A percentile compares a stretch with the other conserved stretches of the same genome.
Conservation (phyloP, 2,113 vertebrate species). For the Chloebia gouldiae region DNA sequence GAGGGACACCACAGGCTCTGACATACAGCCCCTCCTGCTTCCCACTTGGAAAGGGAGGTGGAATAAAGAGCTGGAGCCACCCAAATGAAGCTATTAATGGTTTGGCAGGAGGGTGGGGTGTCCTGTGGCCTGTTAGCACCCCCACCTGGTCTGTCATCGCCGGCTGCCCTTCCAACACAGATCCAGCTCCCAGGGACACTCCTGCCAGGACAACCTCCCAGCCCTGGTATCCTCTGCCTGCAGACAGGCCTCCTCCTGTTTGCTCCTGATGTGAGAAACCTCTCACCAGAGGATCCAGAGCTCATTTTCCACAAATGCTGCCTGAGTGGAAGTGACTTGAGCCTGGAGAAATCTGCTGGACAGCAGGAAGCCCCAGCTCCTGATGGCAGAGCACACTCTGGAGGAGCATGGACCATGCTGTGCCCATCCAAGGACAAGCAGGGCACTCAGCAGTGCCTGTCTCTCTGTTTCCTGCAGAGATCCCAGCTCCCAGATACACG, state of each 20-base stretch:
- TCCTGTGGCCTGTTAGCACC: background rate
- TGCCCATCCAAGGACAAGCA: background rate
- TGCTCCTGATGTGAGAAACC: background rate
- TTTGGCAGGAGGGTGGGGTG: background rate
- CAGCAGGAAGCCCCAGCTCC: background rate
- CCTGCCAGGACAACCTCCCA: background rate
- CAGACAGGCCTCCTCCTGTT: background rate
- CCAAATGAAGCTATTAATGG: background rate
- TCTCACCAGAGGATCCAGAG: fast-evolving
- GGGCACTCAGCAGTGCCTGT: background rate
- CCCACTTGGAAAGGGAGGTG: background rate
- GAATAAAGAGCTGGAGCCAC: background rate
- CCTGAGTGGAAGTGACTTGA: background rate
- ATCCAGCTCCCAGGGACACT: background rate
- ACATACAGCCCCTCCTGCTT: background rate
- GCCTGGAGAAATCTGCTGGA: background rate
- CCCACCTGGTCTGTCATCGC: background rate
- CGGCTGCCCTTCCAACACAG: background rate
- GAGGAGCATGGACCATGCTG: background rate
- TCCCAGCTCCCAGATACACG: background rate
- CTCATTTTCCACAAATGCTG: background rate
- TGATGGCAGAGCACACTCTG: fast-evolving
- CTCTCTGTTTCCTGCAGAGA: background rate
- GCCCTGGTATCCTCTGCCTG: background rate
- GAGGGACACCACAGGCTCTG: background rate